These are phyloP conservation scores for Drosophila atroscutellata DNA, from an alignment of 2,888 invertebrate species.

Conservation along the genomic window DNA sequence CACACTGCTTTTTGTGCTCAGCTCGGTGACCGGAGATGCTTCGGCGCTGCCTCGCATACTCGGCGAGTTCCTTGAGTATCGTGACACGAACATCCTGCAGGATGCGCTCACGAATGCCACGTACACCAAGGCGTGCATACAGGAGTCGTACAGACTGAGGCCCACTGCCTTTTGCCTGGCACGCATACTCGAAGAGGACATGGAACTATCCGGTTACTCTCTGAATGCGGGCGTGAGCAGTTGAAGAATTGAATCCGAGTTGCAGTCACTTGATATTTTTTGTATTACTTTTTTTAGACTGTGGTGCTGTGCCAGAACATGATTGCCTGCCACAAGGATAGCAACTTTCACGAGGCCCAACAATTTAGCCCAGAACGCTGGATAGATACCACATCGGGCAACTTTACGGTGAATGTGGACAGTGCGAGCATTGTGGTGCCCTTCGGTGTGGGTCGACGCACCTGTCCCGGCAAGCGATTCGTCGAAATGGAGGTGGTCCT, in stretches of 20 bases:
- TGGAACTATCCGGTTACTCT: constrained; percentile 89
- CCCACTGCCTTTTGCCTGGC: constrained; percentile 93
- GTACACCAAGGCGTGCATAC: constrained; percentile 92
- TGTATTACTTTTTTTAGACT: constrained; percentile 86
- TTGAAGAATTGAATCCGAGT: neutral
- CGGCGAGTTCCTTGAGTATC: constrained; percentile 87
- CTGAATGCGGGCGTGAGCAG: constrained; percentile 89
- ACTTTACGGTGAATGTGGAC: constrained; percentile 83
- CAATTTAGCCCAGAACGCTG: constrained; percentile 92
- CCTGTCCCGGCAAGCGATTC: constrained; percentile 94
- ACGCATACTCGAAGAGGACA: constrained; percentile 90
- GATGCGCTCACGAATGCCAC: constrained; percentile 88
- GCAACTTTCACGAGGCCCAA: constrained; percentile 90
- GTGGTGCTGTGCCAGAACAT: constrained; percentile 93
- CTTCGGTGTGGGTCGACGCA: constrained; percentile 92
- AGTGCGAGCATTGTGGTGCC: constrained; percentile 89
- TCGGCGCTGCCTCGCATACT: constrained; percentile 89
- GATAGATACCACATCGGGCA: constrained; percentile 85
- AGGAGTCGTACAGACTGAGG: constrained; percentile 88
- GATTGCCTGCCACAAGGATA: constrained; percentile 91
- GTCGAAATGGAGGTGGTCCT: constrained; percentile 91
- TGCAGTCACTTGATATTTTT: neutral
- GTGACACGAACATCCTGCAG: constrained; percentile 86
- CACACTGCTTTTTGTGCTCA: constrained; percentile 91
- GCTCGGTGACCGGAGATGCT: constrained; percentile 89